Percentiles rank a stretch among this genome's conserved stretches.
phyloP scores from a whole-genome alignment of 2,797 vertebrate species.

The Lophotriccus pileatus region DNA sequence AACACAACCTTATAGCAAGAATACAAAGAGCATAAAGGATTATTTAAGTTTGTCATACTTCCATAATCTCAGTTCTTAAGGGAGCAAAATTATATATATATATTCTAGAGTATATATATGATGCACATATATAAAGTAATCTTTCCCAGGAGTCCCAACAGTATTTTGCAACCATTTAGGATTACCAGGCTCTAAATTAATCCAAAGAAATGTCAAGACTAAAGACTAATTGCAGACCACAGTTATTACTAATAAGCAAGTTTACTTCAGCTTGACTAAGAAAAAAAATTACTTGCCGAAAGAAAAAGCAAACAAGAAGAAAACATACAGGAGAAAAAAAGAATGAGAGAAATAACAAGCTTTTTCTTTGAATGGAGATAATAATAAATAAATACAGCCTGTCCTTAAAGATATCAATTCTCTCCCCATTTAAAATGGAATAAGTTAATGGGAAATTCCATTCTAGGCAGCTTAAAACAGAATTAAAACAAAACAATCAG shows the following conservation, averaged over 20 bases:
- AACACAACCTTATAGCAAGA: background rate
- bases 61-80: background rate
- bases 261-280: background rate
- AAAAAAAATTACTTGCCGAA: background rate
- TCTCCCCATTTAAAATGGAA: background rate
- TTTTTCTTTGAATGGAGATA: background rate
- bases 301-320: background rate
- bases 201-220: background rate
- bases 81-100: background rate
- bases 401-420: background rate
- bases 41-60: background rate
- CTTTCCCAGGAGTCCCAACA: background rate
- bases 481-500: background rate
- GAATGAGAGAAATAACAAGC: background rate
- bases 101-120: background rate
- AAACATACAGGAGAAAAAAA: rapidly evolving
- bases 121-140: background rate
- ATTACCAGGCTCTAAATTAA: background rate
- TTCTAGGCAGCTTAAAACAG: background rate
- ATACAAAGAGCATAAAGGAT: background rate
- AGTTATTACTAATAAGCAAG: background rate
- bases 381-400: conserved; percentile 5
- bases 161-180: background rate
- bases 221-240: background rate
- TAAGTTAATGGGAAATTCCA: background rate